Conservation (phyloP, 2,797 vertebrate species). For the Brotula barbata region DNA sequence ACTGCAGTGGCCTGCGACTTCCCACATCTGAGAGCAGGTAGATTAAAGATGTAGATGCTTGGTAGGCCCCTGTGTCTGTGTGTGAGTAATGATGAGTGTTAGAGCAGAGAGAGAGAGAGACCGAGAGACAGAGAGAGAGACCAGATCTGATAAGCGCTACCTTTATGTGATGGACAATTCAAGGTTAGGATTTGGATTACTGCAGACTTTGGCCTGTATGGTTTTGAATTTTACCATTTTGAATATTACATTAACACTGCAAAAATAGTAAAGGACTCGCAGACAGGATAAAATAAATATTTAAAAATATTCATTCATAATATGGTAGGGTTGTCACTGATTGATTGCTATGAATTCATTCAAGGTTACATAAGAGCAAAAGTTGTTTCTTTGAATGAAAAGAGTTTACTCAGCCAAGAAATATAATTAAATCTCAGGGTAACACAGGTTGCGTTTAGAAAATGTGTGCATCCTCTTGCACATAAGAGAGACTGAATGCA, state of each 20-base stretch:
- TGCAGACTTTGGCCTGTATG: not conserved
- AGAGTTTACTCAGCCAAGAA: too few species aligned
- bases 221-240: slow-evolving; percentile 4
- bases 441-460: too few species aligned
- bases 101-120: slow-evolving; percentile 33
- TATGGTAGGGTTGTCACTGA: too few species aligned
- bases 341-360: too few species aligned
- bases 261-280: not conserved
- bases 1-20: not conserved
- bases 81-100: slow-evolving; percentile 35
- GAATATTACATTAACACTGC: not conserved
- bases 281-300: not conserved
- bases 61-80: slow-evolving; percentile 30
- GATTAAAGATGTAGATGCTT: slow-evolving; percentile 14
- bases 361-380: too few species aligned
- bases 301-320: too few species aligned
- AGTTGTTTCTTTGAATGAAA: too few species aligned
- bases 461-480: too few species aligned
- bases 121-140: slow-evolving; percentile 8
- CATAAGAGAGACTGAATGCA: too few species aligned
- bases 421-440: too few species aligned
- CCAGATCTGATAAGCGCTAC: slow-evolving; percentile 38
- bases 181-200: not conserved
- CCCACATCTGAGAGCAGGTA: slow-evolving; percentile 7
- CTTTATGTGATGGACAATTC: slow-evolving; percentile 35